Evolutionary conservation across 2,888 invertebrate genomes (phyloP), one percentile per base, ranked within the genome.

Genomic region (Pollenia angustigena): DNA sequence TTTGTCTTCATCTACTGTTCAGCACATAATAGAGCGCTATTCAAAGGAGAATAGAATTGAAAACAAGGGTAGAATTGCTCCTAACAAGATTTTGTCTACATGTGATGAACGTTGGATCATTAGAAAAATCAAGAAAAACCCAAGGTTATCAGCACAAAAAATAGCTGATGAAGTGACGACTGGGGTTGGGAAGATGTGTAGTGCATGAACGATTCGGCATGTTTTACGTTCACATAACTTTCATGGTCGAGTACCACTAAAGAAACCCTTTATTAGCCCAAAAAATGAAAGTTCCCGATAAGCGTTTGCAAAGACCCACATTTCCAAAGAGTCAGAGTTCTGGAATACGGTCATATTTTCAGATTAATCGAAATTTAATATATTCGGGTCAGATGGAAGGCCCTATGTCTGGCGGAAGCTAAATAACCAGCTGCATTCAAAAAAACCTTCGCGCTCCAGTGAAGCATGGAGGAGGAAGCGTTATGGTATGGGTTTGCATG

Each of bases 111-210:
- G 71, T n/a, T 85, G 66, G 60, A 79, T 85, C 54, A 50, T 87
- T 11, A 69, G 83, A 74, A 88, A 88, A 81, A 72, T 89, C 2
- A 75, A 79, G n/a, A 69, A 85, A 64, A 85, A 82, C n/a, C 84
- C 85, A 32, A 85, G 56, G 48, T 56, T 85, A 74, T 78, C 75
- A 14, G 87, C 89, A 50, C 85, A 82, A 60, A 80, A 83, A 81
- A 48, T 87, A 69, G 85, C 83, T 50, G 42, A 62, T 32, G 82
- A 79, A 16, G 87, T 71, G 10, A 12, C 50, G 12, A 81, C 40
- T 46, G 42, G 42, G 50, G 40, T 75, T 81, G 68, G 66, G 12
- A 80, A 80, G 68, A 69, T 48, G 12, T 86, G 82, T 42, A 81
- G 69, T 86, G 69, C 78, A 16, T 58, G 54, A 80, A 83, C 64